Percentiles rank a stretch among this genome's conserved stretches.
Evolutionary conservation across 1,140 invertebrate genomes (phyloP).

Genomic region (Tribolium madens): DNA sequence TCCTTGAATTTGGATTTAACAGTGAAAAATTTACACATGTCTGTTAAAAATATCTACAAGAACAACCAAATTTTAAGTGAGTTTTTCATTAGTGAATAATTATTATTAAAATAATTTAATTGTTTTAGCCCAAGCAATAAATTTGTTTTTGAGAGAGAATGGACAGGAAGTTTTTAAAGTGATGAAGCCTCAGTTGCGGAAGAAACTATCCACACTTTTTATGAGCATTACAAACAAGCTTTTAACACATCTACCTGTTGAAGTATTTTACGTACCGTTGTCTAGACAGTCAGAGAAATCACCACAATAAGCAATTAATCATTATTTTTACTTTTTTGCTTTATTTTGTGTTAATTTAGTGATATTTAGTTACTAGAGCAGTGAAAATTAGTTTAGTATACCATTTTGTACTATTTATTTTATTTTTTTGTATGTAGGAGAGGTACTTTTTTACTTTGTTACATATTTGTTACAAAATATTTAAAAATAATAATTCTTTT

Average conservation of each 20-base stretch:
- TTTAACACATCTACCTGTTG: conserved; percentile 73
- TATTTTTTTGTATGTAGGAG: neutral
- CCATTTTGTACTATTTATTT: neutral
- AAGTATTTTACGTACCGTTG: conserved; percentile 71
- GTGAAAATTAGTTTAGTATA: neutral
- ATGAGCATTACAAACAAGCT: conserved; percentile 76
- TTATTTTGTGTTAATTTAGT: neutral
- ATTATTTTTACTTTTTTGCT: neutral
- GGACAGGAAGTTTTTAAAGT: conserved; percentile 76
- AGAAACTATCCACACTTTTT: conserved; percentile 74
- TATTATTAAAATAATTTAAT: too few relatives aligned
- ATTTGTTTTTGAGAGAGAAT: conserved; percentile 79
- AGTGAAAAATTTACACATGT: conserved; percentile 76
- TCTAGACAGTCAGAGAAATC: conserved; percentile 46
- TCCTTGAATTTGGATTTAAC: conserved; percentile 72
- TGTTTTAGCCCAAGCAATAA: conserved; percentile 77
- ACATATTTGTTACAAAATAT: neutral
- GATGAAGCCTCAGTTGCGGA: conserved; percentile 77
- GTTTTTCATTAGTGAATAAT: too few relatives aligned
- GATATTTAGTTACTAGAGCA: neutral
- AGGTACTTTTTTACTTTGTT: neutral
- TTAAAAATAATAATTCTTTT: conserved; percentile 1
- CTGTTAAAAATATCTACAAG: conserved; percentile 76
- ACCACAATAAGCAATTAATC: neutral
- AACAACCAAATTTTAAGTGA: conserved; percentile 79